Evolutionary conservation across 1,140 invertebrate genomes (phyloP), one percentile per base, ranked within the genome.

Genomic region (Kradibia gibbosae): DNA sequence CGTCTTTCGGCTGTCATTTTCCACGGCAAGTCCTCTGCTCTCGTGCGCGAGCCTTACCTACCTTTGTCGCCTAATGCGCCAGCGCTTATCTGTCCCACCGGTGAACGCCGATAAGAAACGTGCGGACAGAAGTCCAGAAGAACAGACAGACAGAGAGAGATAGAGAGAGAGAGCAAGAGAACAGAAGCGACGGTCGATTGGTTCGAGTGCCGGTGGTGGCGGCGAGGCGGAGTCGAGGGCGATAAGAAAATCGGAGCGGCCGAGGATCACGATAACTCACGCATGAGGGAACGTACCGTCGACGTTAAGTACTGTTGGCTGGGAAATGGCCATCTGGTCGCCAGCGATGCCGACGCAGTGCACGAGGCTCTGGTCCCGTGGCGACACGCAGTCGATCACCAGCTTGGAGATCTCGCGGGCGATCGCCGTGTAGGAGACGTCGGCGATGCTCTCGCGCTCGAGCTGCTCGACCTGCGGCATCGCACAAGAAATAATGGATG

Each of bases 331-430:
- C 20, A 93, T 92, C 82, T 94, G 92, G 15, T 91, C 87, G 1
- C 93, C 94, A 34, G 94, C 91, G n/a, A 92, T 91, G 2, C 94
- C 96, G 1, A 95, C 92, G 85, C 96, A 97, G 17, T 94, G 95
- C 88, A 95, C 96, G 10, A 91, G 88, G 34, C 93, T 94, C 81
- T 92, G 89, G 82, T 95, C 93, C 4, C 92, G 90, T 22, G 92
- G 91, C 22, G 91, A 86, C 4, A 94, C 89, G 78, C 94, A 93
- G 75, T 93, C 93, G 73, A 96, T 89, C 17, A 95, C 93, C 34
- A 96, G 92, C 65, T 94, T 93, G 0, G 95, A 95, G 7, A 91
- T 89, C 1, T 95, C 92, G 25, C 93, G 92, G 1, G 93, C 94
- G 53, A 96, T 85, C 0, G 93, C 93, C 20, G 85, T 85, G 74